Conservation (phyloP, 2,113 vertebrate species). For the Pyxicephalus adspersus region DNA sequence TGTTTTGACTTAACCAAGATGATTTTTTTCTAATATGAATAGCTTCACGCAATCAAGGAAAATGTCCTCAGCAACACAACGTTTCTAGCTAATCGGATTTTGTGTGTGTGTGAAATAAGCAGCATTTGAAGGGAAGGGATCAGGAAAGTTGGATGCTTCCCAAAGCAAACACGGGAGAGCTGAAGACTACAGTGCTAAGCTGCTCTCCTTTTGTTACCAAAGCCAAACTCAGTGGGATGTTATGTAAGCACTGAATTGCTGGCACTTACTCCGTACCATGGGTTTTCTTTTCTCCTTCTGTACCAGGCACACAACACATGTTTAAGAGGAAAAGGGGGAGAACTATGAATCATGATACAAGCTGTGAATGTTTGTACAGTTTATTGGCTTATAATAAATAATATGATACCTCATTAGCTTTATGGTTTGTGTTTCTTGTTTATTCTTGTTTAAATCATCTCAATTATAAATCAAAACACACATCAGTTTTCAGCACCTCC, state of each 20-base stretch:
- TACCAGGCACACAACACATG: conserved; percentile 30
- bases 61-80: background rate
- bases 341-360: background rate
- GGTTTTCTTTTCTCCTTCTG: conserved; percentile 26
- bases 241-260: conserved; percentile 45
- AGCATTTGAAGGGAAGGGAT: conserved; percentile 48
- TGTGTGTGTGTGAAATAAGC: conserved; percentile 23
- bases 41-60: background rate
- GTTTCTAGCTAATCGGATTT: conserved; percentile 9
- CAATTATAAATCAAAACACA: too few species aligned
- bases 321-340: background rate
- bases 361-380: too few species aligned
- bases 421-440: too few species aligned
- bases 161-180: conserved; percentile 50
- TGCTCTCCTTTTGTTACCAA: conserved; percentile 45
- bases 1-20: conserved; percentile 5
- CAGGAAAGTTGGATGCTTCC: conserved; percentile 22
- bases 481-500: too few species aligned
- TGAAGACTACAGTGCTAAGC: conserved; percentile 44
- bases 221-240: conserved; percentile 47
- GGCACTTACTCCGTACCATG: conserved; percentile 24
- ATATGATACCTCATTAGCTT: too few species aligned
- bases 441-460: too few species aligned
- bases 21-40: background rate
- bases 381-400: too few species aligned